phyloP scores from a whole-genome alignment of 2,113 vertebrate species.

The Kryptolebias marmoratus region DNA sequence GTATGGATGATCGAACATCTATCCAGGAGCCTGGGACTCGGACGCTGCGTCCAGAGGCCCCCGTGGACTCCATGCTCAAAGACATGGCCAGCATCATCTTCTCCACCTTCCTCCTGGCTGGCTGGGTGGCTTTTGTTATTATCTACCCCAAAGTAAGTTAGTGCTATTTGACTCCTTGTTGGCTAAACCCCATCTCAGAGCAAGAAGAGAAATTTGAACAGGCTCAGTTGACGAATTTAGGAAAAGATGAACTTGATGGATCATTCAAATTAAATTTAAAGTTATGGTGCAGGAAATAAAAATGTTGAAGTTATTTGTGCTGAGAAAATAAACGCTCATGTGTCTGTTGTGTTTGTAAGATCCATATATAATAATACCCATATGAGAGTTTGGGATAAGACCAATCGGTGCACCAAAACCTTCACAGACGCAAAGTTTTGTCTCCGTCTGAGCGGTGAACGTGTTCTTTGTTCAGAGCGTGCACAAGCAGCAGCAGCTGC shows the following conservation, averaged over 20 bases:
- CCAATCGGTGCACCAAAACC: too few species aligned
- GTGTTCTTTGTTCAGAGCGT: slow-evolving; percentile 79
- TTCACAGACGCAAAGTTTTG: neutral
- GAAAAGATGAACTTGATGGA: too few species aligned
- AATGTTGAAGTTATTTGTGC: too few species aligned
- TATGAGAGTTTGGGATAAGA: too few species aligned
- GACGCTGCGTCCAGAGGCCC: slow-evolving; percentile 81
- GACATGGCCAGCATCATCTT: slow-evolving; percentile 97
- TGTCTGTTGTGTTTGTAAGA: too few species aligned
- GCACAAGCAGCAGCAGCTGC: slow-evolving; percentile 91
- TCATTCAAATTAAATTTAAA: too few species aligned
- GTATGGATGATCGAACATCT: slow-evolving; percentile 82
- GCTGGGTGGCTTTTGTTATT: slow-evolving; percentile 97
- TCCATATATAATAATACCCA: too few species aligned
- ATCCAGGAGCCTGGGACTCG: slow-evolving; percentile 82
- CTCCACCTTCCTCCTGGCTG: slow-evolving; percentile 93
- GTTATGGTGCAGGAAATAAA: too few species aligned
- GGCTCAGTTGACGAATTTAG: too few species aligned
- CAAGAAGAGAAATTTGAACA: neutral
- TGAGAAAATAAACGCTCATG: too few species aligned
- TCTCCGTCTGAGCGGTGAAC: neutral
- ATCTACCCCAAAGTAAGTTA: slow-evolving; percentile 91
- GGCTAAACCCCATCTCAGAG: neutral
- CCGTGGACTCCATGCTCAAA: slow-evolving; percentile 93
- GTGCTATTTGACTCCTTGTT: neutral